Conservation (phyloP, 2,113 vertebrate species). For the Dasyprocta punctata region DNA sequence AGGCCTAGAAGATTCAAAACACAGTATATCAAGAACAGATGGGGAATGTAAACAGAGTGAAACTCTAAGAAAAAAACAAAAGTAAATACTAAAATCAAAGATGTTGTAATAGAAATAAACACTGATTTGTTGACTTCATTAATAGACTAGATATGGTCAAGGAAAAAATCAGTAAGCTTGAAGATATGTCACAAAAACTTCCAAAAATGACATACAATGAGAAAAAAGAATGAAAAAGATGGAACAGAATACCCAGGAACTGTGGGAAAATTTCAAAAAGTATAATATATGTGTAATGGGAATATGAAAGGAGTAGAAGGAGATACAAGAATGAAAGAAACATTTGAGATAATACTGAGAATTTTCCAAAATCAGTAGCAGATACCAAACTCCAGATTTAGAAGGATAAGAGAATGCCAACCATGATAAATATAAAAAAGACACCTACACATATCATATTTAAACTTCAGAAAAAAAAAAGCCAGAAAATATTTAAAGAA, state of each 20-base stretch:
- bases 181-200: neutral
- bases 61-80: neutral
- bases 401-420: neutral
- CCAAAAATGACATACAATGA: neutral
- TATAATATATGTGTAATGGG: neutral
- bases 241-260: neutral
- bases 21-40: conserved; percentile 10
- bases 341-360: neutral
- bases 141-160: neutral
- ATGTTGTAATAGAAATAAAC: neutral
- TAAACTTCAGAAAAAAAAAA: neutral
- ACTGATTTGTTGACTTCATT: neutral
- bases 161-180: neutral
- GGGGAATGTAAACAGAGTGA: neutral
- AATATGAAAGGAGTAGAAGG: neutral
- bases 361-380: neutral
- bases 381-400: neutral
- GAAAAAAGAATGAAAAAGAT: neutral
- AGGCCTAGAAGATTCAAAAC: conserved; percentile 32
- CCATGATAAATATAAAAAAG: neutral
- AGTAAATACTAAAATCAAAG: conserved; percentile 7
- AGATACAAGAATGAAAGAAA: neutral
- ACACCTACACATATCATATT: neutral
- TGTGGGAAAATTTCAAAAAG: neutral
- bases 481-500: neutral